These are phyloP conservation scores for Ictalurus furcatus DNA, from an alignment of 2,113 vertebrate species.

Conservation along the genomic window DNA sequence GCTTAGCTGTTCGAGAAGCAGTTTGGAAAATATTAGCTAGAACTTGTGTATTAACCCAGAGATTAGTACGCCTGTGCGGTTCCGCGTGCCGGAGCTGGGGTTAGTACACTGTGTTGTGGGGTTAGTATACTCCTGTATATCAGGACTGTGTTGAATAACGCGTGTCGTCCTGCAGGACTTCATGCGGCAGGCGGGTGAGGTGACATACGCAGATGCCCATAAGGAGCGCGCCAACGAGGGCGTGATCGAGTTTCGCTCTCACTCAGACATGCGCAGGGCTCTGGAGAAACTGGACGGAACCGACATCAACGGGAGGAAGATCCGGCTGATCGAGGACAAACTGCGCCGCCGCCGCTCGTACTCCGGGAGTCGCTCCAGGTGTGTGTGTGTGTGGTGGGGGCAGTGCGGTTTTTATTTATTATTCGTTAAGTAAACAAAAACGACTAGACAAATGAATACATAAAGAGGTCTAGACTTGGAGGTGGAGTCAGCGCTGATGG, in stretches of 20 bases:
- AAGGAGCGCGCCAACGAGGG: slow-evolving; percentile 97
- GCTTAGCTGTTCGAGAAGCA: no score
- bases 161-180: slow-evolving; percentile 79
- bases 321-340: slow-evolving; percentile 90
- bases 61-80: no score
- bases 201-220: slow-evolving; percentile 97
- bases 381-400: neutral
- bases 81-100: no score
- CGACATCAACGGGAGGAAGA: slow-evolving; percentile 94
- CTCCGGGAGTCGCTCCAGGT: slow-evolving; percentile 95
- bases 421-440: neutral
- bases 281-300: slow-evolving; percentile 95
- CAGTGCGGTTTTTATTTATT: neutral
- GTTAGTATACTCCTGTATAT: neutral
- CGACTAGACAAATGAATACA: neutral
- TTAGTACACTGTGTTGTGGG: no score
- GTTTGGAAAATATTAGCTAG: neutral
- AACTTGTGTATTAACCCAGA: no score
- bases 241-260: slow-evolving; percentile 90
- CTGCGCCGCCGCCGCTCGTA: slow-evolving; percentile 86
- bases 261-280: slow-evolving; percentile 94
- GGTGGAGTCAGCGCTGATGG: no score
- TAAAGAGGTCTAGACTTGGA: neutral
- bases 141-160: neutral
- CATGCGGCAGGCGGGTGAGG: slow-evolving; percentile 97